phyloP scores from a whole-genome alignment of 2,797 vertebrate species.

The Sebastes hubbsi region DNA sequence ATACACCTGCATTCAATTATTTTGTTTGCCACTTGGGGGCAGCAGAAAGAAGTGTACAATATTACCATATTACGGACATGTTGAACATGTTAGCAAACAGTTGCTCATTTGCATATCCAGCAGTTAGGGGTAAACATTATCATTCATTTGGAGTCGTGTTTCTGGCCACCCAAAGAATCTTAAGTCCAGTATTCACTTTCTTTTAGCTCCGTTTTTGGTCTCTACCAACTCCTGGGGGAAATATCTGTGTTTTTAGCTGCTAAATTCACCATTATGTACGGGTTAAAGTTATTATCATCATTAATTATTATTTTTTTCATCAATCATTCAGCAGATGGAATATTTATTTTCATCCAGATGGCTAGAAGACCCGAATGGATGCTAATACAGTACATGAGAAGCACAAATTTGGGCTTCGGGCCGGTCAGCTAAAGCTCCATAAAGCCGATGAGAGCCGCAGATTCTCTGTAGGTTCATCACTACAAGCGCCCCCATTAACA shows the following conservation, averaged over 20 bases:
- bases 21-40: background rate
- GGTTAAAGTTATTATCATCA: no score
- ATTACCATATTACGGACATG: fast-evolving
- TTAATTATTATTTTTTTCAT: background rate
- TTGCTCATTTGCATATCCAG: no score
- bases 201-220: background rate
- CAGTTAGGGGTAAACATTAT: no score
- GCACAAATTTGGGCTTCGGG: background rate
- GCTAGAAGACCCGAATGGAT: background rate
- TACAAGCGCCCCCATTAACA: background rate
- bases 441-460: background rate
- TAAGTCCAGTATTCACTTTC: no score
- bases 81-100: no score
- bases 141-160: no score
- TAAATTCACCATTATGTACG: no score
- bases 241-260: background rate
- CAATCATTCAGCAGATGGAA: background rate
- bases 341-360: background rate
- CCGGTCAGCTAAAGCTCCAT: background rate
- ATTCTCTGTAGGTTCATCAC: background rate
- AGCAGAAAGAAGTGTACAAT: background rate
- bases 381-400: background rate
- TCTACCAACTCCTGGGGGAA: background rate
- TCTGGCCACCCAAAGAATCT: no score
- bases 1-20: background rate